A percentile compares a stretch with the other conserved stretches of the same genome.
Evolutionary conservation across 1,140 invertebrate species (phyloP).

Genomic region (Drosophila takahashii): DNA sequence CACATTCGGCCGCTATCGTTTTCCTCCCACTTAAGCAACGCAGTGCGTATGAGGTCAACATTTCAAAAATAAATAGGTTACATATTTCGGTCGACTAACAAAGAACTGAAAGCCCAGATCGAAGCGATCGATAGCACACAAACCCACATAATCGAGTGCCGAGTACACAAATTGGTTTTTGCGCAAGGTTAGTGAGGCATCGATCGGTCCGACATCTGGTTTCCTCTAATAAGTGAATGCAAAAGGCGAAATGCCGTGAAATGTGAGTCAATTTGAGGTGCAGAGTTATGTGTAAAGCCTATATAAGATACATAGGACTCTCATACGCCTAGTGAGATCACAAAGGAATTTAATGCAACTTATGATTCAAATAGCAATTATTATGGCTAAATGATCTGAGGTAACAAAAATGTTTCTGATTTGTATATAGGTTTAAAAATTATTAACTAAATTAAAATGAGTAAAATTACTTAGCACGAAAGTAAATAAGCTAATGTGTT

Average conservation of each 20-base stretch:
- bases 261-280: slow-evolving; percentile 51
- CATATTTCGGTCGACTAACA: slow-evolving; percentile 53
- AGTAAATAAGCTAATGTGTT: too few species aligned
- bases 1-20: slow-evolving; percentile 71
- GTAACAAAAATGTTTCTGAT: too few species aligned
- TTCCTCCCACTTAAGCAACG: slow-evolving; percentile 43
- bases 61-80: slow-evolving; percentile 81
- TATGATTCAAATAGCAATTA: background rate
- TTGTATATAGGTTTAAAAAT: too few species aligned
- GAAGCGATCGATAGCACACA: slow-evolving; percentile 33
- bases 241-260: slow-evolving; percentile 42
- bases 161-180: slow-evolving; percentile 31
- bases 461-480: too few species aligned
- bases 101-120: slow-evolving; percentile 43
- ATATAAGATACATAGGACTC: background rate
- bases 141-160: slow-evolving; percentile 1
- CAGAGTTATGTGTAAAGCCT: background rate
- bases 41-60: slow-evolving; percentile 75
- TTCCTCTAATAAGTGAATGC: slow-evolving; percentile 33
- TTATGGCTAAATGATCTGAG: too few species aligned
- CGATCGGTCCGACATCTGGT: slow-evolving; percentile 22
- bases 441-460: too few species aligned
- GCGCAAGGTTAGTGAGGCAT: slow-evolving; percentile 60
- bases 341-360: too few species aligned
- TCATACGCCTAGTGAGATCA: background rate